phyloP scores from a whole-genome alignment of 92 coral and sea anemone genomes.

The Meandrina meandrites region DNA sequence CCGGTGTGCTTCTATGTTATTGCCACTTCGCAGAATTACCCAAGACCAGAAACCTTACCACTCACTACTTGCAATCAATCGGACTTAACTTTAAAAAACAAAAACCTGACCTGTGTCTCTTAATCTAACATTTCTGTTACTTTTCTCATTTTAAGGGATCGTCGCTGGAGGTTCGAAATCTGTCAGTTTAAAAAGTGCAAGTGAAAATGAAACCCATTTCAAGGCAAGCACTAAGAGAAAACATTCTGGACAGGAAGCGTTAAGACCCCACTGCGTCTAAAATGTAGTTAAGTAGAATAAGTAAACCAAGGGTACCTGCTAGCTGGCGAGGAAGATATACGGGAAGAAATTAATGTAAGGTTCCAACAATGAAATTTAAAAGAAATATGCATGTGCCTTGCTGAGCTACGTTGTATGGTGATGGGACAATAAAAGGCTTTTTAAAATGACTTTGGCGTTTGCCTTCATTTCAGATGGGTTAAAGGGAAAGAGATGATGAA shows the following conservation, averaged over 20 bases:
- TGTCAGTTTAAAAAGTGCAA: background rate
- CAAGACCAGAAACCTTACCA: background rate
- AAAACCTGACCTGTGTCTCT: too few species aligned
- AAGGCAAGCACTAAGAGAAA: background rate
- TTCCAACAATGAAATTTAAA: background rate
- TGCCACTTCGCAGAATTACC: background rate
- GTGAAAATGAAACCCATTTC: background rate
- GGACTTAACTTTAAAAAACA: too few species aligned
- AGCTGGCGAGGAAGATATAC: too few species aligned
- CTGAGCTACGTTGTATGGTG: background rate
- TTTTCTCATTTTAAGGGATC: slow-evolving; percentile 10
- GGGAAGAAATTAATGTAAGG: background rate
- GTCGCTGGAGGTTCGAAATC: slow-evolving; percentile 9
- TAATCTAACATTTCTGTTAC: background rate
- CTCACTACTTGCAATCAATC: too few species aligned
- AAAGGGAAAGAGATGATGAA: background rate
- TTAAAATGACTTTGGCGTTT: background rate
- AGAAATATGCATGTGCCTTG: background rate
- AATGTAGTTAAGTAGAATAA: background rate
- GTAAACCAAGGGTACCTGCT: too few species aligned
- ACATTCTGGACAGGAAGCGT: background rate
- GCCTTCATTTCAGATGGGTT: background rate
- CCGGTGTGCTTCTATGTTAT: background rate
- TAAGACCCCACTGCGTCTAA: background rate
- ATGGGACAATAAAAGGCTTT: background rate